Evolutionary conservation across 2,888 invertebrate genomes (phyloP), one percentile per base, ranked within the genome.

Genomic region (Apantesis nais): DNA sequence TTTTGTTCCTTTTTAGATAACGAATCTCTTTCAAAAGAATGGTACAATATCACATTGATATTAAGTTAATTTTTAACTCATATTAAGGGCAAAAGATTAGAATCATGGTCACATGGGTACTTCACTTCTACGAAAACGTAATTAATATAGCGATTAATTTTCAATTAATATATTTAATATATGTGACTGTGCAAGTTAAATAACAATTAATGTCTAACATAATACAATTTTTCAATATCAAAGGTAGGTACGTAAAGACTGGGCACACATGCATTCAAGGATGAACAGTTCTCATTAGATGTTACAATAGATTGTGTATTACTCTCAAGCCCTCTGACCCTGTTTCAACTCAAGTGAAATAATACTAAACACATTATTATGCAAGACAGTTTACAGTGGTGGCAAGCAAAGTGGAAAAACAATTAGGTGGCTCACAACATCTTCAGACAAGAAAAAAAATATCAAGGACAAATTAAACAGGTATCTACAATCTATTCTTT

Each of bases 261-360:
- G 29, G 14, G 16, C 16, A 58, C 77, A 75, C 74, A 72, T 77
- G 82, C 69, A 66, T 70, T 65, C 75, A 80, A 79, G 78, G 74
- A 72, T 74, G 74, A 62, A 70, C 66, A 74, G 73, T 73, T 74
- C 67, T 55, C 77, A 75, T 70, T 82, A 81, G 70, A 67, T 62
- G 69, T 73, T 68, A 73, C 71, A 70, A 64, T 73, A 78, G 63
- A 68, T 67, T 75, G 71, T 75, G 72, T 74, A 77, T 77, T 67
- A 60, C 66, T 66, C 66, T 48, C 74, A 63, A 72, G 69, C 62
- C 64, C 65, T 58, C 25, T 58, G 58, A 67, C 61, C 48, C 62
- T 72, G 41, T 55, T 70, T 48, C 62, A 69, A 8, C 70, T 72
- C 31, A 65, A 73, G 67, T 68, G 55, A 68, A 65, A 64, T 72